These are phyloP conservation scores for Micrasema longulum DNA, from an alignment of 1,140 invertebrate genomes.

Conservation along the genomic window DNA sequence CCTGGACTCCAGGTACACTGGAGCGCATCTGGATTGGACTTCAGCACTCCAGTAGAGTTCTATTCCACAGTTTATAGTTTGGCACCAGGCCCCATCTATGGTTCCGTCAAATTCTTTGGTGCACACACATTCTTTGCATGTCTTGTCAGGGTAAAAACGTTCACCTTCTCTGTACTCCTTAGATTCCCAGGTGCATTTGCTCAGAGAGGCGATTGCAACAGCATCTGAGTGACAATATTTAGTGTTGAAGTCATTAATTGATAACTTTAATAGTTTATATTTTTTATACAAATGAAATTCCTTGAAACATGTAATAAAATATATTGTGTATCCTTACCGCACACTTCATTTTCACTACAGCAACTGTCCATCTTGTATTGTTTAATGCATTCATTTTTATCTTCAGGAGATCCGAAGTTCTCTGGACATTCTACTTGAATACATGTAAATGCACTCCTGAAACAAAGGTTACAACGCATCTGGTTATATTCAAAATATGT, in stretches of 20 bases:
- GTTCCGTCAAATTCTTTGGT: slow-evolving; percentile 61
- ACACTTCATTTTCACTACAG: slow-evolving; percentile 50
- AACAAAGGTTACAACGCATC: too few species aligned
- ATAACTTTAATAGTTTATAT: too few species aligned
- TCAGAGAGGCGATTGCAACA: slow-evolving; percentile 60
- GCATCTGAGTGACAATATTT: slow-evolving; percentile 36
- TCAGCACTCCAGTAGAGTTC: slow-evolving; percentile 64
- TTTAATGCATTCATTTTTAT: slow-evolving; percentile 32
- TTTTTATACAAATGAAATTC: too few species aligned
- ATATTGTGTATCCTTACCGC: slow-evolving; percentile 46
- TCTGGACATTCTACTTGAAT: slow-evolving; percentile 51
- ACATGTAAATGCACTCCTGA: slow-evolving; percentile 41
- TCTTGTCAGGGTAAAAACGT: slow-evolving; percentile 64
- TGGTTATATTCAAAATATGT: too few species aligned
- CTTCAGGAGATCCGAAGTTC: slow-evolving; percentile 18
- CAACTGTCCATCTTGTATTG: slow-evolving; percentile 48
- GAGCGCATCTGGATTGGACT: slow-evolving; percentile 64
- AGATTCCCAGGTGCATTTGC: slow-evolving; percentile 64
- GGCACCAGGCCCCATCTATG: slow-evolving; percentile 60
- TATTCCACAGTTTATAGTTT: slow-evolving; percentile 67
- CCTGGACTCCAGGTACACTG: slow-evolving; percentile 61
- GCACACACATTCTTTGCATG: slow-evolving; percentile 66
- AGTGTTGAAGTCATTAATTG: too few species aligned
- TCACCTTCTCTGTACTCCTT: slow-evolving; percentile 66
- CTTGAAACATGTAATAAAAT: too few species aligned